Evolutionary conservation across 2,888 invertebrate species (phyloP).

Genomic region (Abrostola tripartita): DNA sequence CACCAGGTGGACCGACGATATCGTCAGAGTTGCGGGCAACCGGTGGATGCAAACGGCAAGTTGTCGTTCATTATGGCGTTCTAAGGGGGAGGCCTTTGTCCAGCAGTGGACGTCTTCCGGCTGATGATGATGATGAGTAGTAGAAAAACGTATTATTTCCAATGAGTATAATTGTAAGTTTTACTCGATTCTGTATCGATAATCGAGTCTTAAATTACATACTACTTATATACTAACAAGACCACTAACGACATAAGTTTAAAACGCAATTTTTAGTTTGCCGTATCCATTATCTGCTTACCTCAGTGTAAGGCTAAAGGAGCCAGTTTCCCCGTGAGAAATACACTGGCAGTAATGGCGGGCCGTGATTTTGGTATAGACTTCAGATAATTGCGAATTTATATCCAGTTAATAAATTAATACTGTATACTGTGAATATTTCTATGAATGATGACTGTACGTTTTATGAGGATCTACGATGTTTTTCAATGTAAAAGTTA

Average conservation of each 20-base stretch:
- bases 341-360: conserved; percentile 68
- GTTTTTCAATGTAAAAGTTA: too few relatives aligned
- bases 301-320: conserved; percentile 52
- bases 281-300: conserved; percentile 53
- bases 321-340: conserved; percentile 78
- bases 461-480: not conserved
- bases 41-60: too few relatives aligned
- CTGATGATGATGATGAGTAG: too few relatives aligned
- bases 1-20: too few relatives aligned
- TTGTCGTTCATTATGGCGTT: too few relatives aligned
- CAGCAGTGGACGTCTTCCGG: too few relatives aligned
- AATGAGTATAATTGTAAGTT: too few relatives aligned
- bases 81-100: too few relatives aligned
- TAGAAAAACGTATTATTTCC: too few relatives aligned
- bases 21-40: too few relatives aligned
- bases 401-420: conserved; percentile 57
- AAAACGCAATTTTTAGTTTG: conserved; percentile 9
- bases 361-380: conserved; percentile 68
- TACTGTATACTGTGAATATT: conserved; percentile 18
- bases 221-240: not conserved
- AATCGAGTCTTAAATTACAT: not conserved
- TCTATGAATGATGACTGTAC: not conserved
- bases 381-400: conserved; percentile 73
- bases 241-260: not conserved
- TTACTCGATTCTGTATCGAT: too few relatives aligned